Percentiles rank a stretch among this genome's conserved stretches.
Conservation (phyloP, 2,888 invertebrate species). For the Gnatocerus cornutus region DNA sequence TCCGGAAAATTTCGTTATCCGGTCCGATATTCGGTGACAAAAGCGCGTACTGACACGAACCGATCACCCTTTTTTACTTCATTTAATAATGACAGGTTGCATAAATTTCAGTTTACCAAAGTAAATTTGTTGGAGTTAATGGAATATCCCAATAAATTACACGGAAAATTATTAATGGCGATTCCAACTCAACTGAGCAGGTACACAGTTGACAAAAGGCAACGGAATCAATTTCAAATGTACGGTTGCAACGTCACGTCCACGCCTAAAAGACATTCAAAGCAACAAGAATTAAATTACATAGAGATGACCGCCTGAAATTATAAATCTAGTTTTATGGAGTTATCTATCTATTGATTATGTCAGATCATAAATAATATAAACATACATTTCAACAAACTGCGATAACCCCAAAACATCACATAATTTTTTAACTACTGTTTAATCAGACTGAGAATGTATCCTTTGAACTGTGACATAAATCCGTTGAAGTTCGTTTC, state of each 20-base stretch:
- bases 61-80: constrained; percentile 33
- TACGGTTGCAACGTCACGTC: background rate
- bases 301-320: no score
- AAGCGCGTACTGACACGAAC: constrained; percentile 22
- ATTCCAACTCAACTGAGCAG: constrained; percentile 23
- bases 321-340: no score
- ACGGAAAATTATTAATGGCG: constrained; percentile 37
- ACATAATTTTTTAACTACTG: no score
- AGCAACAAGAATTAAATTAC: no score
- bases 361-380: no score
- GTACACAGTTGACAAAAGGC: constrained; percentile 11
- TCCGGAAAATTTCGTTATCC: constrained; percentile 3
- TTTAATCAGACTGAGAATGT: no score
- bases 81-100: constrained; percentile 32
- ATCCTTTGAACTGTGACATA: no score
- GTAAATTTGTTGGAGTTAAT: constrained; percentile 21
- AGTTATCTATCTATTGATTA: no score
- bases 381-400: no score
- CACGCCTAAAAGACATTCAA: background rate
- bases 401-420: no score
- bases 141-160: constrained; percentile 29
- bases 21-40: background rate
- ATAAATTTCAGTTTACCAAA: constrained; percentile 28
- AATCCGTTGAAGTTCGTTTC: no score
- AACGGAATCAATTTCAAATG: constrained; percentile 1